phyloP scores from a whole-genome alignment of 2,888 invertebrate species.

The Deilephila elpenor region DNA sequence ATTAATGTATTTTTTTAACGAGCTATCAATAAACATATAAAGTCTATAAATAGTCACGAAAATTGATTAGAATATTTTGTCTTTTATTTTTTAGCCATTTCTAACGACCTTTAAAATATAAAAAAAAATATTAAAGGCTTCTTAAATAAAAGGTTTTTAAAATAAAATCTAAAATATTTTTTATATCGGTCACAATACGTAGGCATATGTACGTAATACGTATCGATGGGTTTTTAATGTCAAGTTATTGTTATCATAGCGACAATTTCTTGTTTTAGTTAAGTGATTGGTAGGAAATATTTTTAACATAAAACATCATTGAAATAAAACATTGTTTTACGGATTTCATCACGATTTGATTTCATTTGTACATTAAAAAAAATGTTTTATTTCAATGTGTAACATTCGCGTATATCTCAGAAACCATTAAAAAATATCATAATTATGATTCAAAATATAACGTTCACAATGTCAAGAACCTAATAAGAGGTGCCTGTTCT shows the following conservation, averaged over 20 bases:
- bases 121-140: no score
- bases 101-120: background rate
- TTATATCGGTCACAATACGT: background rate
- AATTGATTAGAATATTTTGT: background rate
- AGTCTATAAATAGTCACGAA: background rate
- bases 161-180: background rate
- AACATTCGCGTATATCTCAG: no score
- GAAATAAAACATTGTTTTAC: no score
- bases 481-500: constrained; percentile 36
- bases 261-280: background rate
- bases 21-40: constrained; percentile 1
- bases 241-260: background rate
- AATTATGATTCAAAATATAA: constrained; percentile 33
- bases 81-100: constrained; percentile 22
- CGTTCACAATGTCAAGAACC: constrained; percentile 44
- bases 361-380: no score
- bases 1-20: constrained; percentile 22
- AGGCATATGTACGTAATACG: no score
- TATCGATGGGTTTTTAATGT: no score
- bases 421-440: no score
- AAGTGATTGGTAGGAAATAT: no score
- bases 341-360: no score
- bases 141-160: no score
- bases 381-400: no score
- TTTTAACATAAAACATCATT: background rate